Base-by-base conservation (phyloP, 1,140 invertebrate species). In the Caerostris extrusa region DNA sequence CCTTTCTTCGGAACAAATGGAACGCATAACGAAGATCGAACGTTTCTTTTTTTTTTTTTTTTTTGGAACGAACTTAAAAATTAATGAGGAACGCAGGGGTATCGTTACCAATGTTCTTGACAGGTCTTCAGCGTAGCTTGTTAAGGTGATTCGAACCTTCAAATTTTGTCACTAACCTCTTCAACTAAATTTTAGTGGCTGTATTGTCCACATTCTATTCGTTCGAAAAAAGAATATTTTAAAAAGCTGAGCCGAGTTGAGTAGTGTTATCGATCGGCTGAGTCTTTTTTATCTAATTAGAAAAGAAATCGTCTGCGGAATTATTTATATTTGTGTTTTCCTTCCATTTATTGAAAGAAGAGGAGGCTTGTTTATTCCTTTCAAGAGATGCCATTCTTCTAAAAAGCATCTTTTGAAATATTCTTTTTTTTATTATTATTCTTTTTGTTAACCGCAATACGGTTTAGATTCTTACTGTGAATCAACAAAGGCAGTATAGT, bases 21-120 rank as follows among this genome's bases (percentile, higher is more conserved):
- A 83, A 91, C 19, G n/a, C 55, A 83, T 91, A 91, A 91, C 90
- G 90, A 91, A 69, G 55, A 17, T 56, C 50, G 55, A 50, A 56
- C 77, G 10, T 91, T 85, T 67, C 67, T 19, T 91, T 34, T 82
- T 91, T 91, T 64, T 12, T 17, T 57, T 34, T 34, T 34, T 34
- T 34, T 34, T 34, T 34, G 34, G 34, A 34, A 34, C 61, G 69
- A 90, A 57, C 69, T 19, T 19, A 55, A 67, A 85, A 93, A 71
- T 87, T 93, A 93, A 93, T 93, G 91, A 93, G 82, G 53, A 34
- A 87, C 50, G 17, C 19, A 77, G 34, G 34, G 19, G 83, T 57
- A 85, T 93, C 91, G 67, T 93, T 93, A 93, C 77, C 64, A 57
- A 64, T 7, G 64, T 77, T 93, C 91, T 93, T 93, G 91, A 93